Conservation (phyloP, 2,113 vertebrate species). For the Dasypus novemcinctus region DNA sequence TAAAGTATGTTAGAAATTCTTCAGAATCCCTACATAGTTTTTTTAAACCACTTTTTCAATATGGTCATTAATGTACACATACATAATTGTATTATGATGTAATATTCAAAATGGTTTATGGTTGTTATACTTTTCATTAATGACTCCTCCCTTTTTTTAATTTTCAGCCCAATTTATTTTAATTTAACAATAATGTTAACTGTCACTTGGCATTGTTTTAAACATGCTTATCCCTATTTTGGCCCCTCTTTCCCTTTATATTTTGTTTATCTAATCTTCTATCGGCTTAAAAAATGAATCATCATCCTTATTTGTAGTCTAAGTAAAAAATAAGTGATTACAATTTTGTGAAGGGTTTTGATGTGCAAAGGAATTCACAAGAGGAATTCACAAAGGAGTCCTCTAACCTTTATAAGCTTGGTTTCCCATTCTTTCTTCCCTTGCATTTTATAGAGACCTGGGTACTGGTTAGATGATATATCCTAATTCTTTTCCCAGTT, state of each 20-base stretch:
- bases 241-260: background rate
- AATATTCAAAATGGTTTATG: background rate
- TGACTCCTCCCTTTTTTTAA: background rate
- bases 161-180: background rate
- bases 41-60: background rate
- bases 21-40: background rate
- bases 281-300: background rate
- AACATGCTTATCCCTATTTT: background rate
- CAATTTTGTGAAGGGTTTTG: background rate
- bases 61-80: background rate
- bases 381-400: background rate
- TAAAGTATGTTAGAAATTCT: background rate
- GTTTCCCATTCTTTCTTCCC: accelerated
- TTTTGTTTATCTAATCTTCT: background rate
- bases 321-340: background rate
- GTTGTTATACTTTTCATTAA: background rate
- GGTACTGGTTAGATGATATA: background rate
- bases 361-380: background rate
- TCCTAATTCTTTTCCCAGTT: background rate
- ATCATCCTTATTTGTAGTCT: background rate
- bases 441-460: background rate
- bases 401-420: background rate
- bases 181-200: background rate
- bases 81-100: background rate
- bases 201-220: background rate